Base-by-base conservation (phyloP, 2,888 invertebrate species). In the Sisyra nigra region DNA sequence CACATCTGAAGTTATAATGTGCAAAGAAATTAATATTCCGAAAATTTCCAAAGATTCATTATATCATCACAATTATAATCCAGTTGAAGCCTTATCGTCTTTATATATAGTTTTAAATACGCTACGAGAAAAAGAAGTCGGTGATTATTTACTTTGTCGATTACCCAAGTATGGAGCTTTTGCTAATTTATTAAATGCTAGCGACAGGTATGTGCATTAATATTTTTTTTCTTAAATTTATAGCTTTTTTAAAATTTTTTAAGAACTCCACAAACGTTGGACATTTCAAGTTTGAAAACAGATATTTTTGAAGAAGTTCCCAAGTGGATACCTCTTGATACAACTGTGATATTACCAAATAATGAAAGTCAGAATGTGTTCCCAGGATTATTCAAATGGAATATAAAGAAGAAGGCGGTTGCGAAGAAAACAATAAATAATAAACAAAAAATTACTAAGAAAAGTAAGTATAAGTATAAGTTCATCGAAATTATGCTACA, bases 321-420 rank as follows among this genome's bases (percentile, higher is more conserved):
- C 14, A 10, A 15, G n/a, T 41, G 41, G 41, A 30, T 13, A 17
- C 41, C 41, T 13, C 17, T 41, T 13, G 41, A 41, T 31, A 18
- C n/a, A 10, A 41, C 29, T 41, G 24, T 41, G 29, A 31, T 41
- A 1, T 41, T 41, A 41, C 41, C 41, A 6, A 41, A 15, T 41
- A 30, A 41, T 32, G 18, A 17, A 17, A 17, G 14, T 31, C 41
- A 41, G 7, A 30, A 30, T 17, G 32, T 32, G n/a, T 31, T 41
- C 3, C 41, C 41, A 2, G 41, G 41, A n/a, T 3, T 32, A n/a
- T 41, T 41, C 41, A 41, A 41, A 31, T 24, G 24, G 24, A 24
- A 24, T 24, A 7, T 24, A 5, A 24, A 34, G 6, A 34, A 34
- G 11, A n/a, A 3, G 34, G n/a, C 11, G 7, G 11, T 4, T 8